A percentile compares a stretch with the other conserved stretches of the same genome.
Conservation (phyloP, 2,113 vertebrate genomes). For the Bombycilla garrulus region DNA sequence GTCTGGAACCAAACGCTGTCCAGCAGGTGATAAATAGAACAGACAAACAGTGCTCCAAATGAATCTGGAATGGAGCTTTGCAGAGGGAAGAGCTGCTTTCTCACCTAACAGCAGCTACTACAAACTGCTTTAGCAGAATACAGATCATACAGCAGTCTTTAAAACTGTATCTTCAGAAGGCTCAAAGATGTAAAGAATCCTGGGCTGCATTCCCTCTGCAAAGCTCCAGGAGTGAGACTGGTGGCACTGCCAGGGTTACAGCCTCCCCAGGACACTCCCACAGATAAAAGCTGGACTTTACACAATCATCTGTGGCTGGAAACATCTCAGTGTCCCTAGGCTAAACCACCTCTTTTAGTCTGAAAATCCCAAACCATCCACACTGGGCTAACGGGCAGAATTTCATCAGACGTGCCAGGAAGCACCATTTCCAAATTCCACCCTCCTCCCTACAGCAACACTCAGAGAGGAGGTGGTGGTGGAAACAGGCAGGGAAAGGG, state of each 20-base stretch:
- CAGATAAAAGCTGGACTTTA: neutral
- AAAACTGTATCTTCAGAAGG: neutral
- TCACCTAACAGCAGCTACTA: conserved; percentile 26
- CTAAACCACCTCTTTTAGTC: neutral
- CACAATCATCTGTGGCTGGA: neutral
- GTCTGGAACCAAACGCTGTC: neutral
- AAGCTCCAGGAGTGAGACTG: neutral
- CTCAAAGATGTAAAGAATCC: neutral
- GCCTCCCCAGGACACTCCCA: neutral
- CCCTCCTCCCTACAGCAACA: neutral
- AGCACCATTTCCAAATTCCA: neutral
- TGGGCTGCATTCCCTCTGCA: neutral
- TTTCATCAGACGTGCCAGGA: neutral
- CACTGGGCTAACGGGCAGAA: neutral
- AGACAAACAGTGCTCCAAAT: neutral
- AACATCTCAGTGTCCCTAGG: neutral
- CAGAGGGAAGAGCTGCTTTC: neutral
- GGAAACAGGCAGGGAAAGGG: neutral
- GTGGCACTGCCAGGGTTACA: neutral
- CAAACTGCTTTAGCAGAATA: neutral
- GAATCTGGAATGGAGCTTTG: conserved; percentile 14
- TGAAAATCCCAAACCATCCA: neutral
- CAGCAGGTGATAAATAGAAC: neutral
- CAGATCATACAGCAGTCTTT: neutral
- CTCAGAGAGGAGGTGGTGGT: neutral